These are phyloP conservation scores for Pteronura brasiliensis DNA, from an alignment of 2,113 vertebrate genomes.

Conservation along the genomic window DNA sequence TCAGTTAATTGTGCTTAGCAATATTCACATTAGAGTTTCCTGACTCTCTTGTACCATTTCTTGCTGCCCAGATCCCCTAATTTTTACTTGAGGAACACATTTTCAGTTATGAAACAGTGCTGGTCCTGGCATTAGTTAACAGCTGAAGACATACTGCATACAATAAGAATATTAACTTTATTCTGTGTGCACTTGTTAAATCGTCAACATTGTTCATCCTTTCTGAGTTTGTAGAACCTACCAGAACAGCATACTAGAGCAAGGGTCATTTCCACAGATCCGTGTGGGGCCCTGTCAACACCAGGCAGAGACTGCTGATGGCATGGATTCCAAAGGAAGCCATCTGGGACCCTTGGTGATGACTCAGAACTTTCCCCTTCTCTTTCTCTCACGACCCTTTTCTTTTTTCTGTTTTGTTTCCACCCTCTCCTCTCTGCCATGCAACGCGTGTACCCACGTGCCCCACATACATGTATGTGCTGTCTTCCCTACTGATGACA, in stretches of 20 bases:
- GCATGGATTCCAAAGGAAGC: background rate
- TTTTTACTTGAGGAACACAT: conserved; percentile 19
- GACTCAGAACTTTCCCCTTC: background rate
- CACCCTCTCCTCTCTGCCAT: background rate
- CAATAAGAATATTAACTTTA: conserved; percentile 3
- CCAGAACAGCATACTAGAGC: background rate
- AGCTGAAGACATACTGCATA: conserved; percentile 19
- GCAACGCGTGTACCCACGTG: background rate
- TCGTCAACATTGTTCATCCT: background rate
- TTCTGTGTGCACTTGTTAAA: background rate
- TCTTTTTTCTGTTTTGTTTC: background rate
- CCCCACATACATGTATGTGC: background rate
- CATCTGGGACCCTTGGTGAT: background rate
- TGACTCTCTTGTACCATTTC: conserved; percentile 17
- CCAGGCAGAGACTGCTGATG: background rate
- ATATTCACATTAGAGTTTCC: background rate
- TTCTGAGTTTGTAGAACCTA: background rate
- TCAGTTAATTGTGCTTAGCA: background rate
- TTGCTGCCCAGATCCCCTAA: background rate
- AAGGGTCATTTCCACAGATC: background rate
- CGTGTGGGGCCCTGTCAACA: background rate
- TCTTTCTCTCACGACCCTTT: background rate
- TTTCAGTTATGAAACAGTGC: conserved; percentile 47
- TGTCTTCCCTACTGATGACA: background rate
- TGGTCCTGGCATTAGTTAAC: conserved; percentile 13